Evolutionary conservation across 2,888 invertebrate species (phyloP).

Genomic region (Seladonia tumulorum): DNA sequence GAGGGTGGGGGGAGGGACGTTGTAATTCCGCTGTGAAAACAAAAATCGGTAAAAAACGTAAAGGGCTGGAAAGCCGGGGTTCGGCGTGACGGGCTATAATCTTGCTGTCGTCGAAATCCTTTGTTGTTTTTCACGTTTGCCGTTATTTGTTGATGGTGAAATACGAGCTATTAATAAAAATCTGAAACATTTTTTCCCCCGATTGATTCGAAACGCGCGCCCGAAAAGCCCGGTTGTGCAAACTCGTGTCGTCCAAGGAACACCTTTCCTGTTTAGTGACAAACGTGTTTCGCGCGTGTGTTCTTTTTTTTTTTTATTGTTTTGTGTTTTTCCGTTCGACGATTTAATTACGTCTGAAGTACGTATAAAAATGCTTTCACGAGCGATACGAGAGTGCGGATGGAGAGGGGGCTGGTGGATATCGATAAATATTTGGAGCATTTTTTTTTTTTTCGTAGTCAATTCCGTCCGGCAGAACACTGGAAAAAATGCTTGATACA

Average conservation of each 20-base stretch:
- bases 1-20: background rate
- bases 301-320: background rate
- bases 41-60: constrained; percentile 30
- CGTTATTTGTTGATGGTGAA: constrained; percentile 41
- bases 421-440: constrained; percentile 37
- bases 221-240: constrained; percentile 8
- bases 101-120: constrained; percentile 50
- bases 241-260: constrained; percentile 28
- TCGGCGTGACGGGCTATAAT: constrained; percentile 24
- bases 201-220: constrained; percentile 23
- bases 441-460: constrained; percentile 23
- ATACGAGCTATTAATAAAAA: constrained; percentile 51
- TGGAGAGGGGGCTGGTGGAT: background rate
- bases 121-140: constrained; percentile 45
- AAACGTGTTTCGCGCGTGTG: background rate
- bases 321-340: background rate
- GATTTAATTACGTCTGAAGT: constrained; percentile 21
- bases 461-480: constrained; percentile 27
- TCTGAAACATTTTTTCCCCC: constrained; percentile 38
- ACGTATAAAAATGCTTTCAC: constrained; percentile 14
- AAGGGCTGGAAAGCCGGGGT: background rate
- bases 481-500: constrained; percentile 26
- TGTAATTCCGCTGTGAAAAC: constrained; percentile 27
- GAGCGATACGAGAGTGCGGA: background rate
- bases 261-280: background rate